phyloP scores from a whole-genome alignment of 2,797 vertebrate genomes.

The Heterohyrax brucei region DNA sequence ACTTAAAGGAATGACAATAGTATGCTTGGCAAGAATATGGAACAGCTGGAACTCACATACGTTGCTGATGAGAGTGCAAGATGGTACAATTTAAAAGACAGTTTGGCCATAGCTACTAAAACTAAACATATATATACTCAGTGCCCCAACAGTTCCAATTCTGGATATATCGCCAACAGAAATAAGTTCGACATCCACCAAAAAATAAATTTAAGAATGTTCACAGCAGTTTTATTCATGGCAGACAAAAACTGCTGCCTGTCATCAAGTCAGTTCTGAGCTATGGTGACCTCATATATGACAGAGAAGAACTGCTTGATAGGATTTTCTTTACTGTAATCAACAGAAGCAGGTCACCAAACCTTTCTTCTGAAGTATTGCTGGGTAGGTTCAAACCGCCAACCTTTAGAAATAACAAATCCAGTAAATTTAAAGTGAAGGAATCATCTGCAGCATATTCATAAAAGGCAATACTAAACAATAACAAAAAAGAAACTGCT shows the following conservation, averaged over 20 bases:
- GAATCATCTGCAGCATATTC: constrained; percentile 20
- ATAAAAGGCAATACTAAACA: constrained; percentile 26
- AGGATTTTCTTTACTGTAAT: too few species aligned
- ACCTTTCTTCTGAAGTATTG: background rate
- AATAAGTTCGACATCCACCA: background rate
- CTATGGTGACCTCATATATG: background rate
- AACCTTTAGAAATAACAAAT: constrained; percentile 53
- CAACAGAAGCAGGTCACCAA: too few species aligned
- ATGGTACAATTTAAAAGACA: background rate
- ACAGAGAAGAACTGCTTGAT: background rate
- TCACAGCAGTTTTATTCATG: constrained; percentile 45
- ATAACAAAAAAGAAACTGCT: constrained; percentile 29
- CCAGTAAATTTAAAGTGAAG: constrained; percentile 29
- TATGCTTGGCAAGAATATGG: background rate
- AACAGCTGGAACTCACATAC: background rate
- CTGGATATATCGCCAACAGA: background rate
- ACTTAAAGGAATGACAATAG: constrained; percentile 48
- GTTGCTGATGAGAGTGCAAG: background rate
- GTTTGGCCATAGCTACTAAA: background rate
- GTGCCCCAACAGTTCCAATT: background rate
- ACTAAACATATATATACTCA: background rate
- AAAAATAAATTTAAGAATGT: constrained; percentile 44
- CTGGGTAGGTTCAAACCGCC: background rate
- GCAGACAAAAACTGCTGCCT: background rate
- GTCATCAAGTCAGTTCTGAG: background rate